Base-by-base conservation (phyloP, 1,140 invertebrate genomes). In the Penaeus vannamei region DNA sequence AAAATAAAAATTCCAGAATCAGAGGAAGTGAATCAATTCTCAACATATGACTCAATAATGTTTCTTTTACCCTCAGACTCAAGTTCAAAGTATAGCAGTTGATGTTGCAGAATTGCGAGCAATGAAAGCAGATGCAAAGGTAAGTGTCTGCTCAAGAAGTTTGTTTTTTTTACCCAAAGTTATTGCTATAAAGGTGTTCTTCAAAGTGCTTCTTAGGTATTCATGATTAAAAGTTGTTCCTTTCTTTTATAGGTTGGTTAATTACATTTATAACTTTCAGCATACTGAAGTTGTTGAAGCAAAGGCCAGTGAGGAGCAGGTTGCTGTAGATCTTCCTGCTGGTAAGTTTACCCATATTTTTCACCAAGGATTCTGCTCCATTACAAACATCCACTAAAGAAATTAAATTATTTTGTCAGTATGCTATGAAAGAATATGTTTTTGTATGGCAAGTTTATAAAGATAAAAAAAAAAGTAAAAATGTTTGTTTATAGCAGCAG, bases 271-370 rank as follows among this genome's bases (percentile, higher is more conserved):
- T 53, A 17, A 53, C 17, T 53, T 53, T 53, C 53, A 53, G 53
- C 53, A 53, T 17, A 53, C 53, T 17, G 87, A 89, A 64, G 72
- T 23, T 26, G 59, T 60, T n/a, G 87, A 89, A 77, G 69, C 83
- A 29, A 89, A 84, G 69, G 20, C 69, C 20, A 69, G 29, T 77
- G 87, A 89, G 26, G 87, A 89, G 66, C 85, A 80, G 29, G 87
- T 89, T 23, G 81, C 87, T 72, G 87, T 89, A 60, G 87, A 89
- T 22, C 19, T 89, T 23, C 87, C 87, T 42, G 82, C 87, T 59
- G 60, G 81, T 84, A 62, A 36, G 81, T 84, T n/a, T 53, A 53
- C 53, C 10, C 53, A 53, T 14, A 53, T 53, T 53, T 53, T 53
- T 53, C 10, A 53, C 10, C 1, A 12, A 12, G 53, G 53, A 53